Evolutionary conservation across 2,888 invertebrate genomes (phyloP).

Genomic region (Lutraria lutraria): DNA sequence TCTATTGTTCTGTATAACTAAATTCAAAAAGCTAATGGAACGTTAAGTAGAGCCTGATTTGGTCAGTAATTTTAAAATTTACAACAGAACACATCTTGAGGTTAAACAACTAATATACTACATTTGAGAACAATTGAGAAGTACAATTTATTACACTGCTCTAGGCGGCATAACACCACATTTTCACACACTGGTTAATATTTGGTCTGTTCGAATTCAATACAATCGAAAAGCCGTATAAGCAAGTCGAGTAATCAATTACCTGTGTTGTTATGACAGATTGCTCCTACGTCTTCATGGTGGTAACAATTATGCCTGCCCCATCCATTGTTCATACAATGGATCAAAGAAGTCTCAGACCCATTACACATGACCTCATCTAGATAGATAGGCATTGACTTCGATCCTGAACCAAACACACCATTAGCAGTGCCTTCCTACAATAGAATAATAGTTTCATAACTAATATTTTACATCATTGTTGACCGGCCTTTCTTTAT

Average conservation of each 20-base stretch:
- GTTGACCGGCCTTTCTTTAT: not conserved
- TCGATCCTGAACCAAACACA: conserved; percentile 60
- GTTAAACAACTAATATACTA: too few species aligned
- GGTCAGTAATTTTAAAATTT: too few species aligned
- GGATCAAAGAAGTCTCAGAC: conserved; percentile 69
- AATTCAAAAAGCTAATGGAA: too few species aligned
- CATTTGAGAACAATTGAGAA: too few species aligned
- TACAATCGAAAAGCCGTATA: too few species aligned
- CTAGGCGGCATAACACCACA: too few species aligned
- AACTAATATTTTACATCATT: not conserved
- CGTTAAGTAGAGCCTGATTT: too few species aligned
- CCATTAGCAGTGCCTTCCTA: conserved; percentile 68
- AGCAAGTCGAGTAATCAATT: not conserved
- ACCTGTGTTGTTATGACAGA: conserved; percentile 78
- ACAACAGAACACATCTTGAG: too few species aligned
- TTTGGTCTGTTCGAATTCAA: too few species aligned
- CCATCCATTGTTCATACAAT: conserved; percentile 76
- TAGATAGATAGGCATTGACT: conserved; percentile 67
- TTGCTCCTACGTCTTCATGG: conserved; percentile 76
- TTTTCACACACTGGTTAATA: too few species aligned
- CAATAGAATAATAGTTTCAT: not conserved
- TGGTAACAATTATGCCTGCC: conserved; percentile 77
- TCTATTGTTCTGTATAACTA: too few species aligned
- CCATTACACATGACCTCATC: conserved; percentile 77
- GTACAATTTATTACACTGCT: too few species aligned